phyloP scores from a whole-genome alignment of 2,797 vertebrate species.

The Enteromius anoplus region DNA sequence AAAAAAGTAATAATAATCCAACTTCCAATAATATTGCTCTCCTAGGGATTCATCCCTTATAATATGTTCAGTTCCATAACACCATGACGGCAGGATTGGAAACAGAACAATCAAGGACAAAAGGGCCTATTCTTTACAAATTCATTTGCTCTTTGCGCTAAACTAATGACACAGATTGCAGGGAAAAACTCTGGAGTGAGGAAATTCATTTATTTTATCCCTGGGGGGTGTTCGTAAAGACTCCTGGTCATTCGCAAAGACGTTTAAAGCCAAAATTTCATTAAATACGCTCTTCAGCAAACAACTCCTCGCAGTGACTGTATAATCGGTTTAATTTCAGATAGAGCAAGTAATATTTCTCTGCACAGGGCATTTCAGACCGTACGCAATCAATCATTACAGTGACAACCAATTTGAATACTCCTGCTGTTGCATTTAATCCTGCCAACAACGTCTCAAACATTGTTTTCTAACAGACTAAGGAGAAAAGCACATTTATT shows the following conservation, averaged over 20 bases:
- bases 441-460: slow-evolving; percentile 16
- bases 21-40: slow-evolving; percentile 26
- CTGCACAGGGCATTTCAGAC: slow-evolving; percentile 6
- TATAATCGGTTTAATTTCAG: slow-evolving; percentile 20
- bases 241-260: slow-evolving; percentile 5
- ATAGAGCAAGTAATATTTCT: slow-evolving; percentile 9
- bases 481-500: not conserved
- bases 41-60: not conserved
- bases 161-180: slow-evolving; percentile 1
- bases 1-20: not conserved
- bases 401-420: slow-evolving; percentile 37
- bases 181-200: not conserved
- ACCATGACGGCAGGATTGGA: slow-evolving; percentile 7
- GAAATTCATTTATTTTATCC: slow-evolving; percentile 13
- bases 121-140: slow-evolving; percentile 5
- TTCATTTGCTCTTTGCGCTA: not conserved
- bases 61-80: slow-evolving; percentile 1
- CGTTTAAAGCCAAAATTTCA: slow-evolving; percentile 3
- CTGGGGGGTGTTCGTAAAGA: slow-evolving; percentile 4
- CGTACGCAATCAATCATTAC: slow-evolving; percentile 36
- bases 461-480: slow-evolving; percentile 11
- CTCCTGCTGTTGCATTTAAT: slow-evolving; percentile 18
- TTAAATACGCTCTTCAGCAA: slow-evolving; percentile 11
- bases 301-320: not conserved
- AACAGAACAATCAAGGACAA: not conserved